phyloP scores from a whole-genome alignment of 2,888 invertebrate species.

The Scaptomyza reducta region DNA sequence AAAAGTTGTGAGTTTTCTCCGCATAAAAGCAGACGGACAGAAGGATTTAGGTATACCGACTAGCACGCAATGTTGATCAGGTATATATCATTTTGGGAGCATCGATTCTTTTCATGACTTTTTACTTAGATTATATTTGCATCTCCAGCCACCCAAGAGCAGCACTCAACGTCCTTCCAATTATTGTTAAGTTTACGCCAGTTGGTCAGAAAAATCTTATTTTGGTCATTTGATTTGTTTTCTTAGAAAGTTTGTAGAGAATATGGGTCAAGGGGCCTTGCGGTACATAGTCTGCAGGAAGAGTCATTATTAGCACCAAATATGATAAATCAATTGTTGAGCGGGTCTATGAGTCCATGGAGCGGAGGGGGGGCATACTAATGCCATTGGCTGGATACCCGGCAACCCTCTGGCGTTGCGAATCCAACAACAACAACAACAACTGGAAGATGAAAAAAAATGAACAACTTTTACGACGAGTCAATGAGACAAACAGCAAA shows the following conservation, averaged over 20 bases:
- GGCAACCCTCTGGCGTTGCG: constrained; percentile 45
- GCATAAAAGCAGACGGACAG: too few species aligned
- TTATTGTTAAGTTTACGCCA: background rate
- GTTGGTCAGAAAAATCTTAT: background rate
- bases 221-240: constrained; percentile 1
- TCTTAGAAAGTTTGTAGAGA: constrained; percentile 17
- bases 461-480: constrained; percentile 66
- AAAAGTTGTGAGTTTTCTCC: too few species aligned
- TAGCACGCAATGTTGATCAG: too few species aligned
- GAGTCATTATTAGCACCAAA: constrained; percentile 49
- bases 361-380: background rate
- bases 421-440: constrained; percentile 16
- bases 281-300: constrained; percentile 41
- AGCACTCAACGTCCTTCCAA: background rate
- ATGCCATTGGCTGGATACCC: constrained; percentile 32
- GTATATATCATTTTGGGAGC: too few species aligned
- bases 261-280: constrained; percentile 50
- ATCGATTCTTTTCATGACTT: too few species aligned
- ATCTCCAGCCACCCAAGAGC: background rate
- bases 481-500: constrained; percentile 21
- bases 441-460: constrained; percentile 10
- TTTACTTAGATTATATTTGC: background rate
- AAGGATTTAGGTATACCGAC: too few species aligned
- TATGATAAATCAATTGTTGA: constrained; percentile 72
- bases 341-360: background rate